Conservation (phyloP, 2,113 vertebrate species). For the Halcyon malimbica region DNA sequence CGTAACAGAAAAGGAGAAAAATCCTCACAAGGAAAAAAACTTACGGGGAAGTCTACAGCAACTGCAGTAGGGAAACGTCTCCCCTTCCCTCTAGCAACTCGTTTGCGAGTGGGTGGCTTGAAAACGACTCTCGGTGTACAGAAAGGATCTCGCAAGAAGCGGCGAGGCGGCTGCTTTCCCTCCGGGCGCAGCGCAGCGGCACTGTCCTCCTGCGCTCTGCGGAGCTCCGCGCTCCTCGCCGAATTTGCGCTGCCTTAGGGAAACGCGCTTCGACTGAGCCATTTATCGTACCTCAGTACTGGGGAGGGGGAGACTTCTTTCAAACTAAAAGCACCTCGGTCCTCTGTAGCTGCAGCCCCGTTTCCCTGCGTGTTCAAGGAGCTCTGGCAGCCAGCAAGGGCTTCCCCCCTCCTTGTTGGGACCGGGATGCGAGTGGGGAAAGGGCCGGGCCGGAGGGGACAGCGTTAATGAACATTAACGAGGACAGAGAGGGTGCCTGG, state of each 20-base stretch:
- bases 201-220: background rate
- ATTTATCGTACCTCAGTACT: background rate
- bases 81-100: background rate
- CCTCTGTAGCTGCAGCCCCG: background rate
- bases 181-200: background rate
- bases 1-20: background rate
- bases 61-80: background rate
- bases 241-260: accelerated
- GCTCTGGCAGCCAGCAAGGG: background rate
- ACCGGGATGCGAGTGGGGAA: accelerated
- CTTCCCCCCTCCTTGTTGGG: accelerated
- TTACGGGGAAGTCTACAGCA: background rate
- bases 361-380: background rate
- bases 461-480: background rate
- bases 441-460: background rate
- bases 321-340: background rate
- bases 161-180: background rate
- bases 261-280: background rate
- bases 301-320: background rate
- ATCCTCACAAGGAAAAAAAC: background rate
- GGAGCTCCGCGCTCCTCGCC: background rate
- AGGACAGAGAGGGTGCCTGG: background rate
- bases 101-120: background rate
- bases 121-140: background rate
- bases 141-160: background rate